phyloP scores from a whole-genome alignment of 2,797 vertebrate species.

The Cryptoblepharus egeriae region DNA sequence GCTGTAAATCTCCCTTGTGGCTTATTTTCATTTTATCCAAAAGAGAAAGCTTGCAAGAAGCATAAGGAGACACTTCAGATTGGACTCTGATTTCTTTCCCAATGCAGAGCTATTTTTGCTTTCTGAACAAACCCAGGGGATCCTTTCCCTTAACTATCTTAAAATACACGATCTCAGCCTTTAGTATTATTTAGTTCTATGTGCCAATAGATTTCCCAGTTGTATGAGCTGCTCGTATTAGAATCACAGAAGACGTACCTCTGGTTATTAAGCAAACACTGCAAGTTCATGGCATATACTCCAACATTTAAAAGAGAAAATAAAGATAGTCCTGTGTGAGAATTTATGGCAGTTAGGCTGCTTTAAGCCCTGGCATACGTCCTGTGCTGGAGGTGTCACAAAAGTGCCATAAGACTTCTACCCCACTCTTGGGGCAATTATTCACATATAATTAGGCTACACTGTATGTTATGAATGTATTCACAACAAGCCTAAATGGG shows the following conservation, averaged over 20 bases:
- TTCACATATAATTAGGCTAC: too few relatives aligned
- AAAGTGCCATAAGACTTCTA: too few relatives aligned
- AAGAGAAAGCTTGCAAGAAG: constrained; percentile 23
- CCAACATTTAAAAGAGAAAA: neutral
- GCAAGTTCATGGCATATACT: neutral
- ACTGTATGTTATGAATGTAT: too few relatives aligned
- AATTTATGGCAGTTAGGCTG: neutral
- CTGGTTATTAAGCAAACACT: neutral
- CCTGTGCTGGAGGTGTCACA: too few relatives aligned
- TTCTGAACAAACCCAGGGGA: neutral
- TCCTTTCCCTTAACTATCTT: constrained; percentile 31
- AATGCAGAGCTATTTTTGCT: constrained; percentile 1
- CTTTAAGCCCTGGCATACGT: too few relatives aligned
- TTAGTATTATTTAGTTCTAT: neutral
- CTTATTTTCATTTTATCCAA: constrained; percentile 38
- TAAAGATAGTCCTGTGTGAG: too few relatives aligned
- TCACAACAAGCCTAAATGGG: too few relatives aligned
- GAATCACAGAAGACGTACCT: constrained; percentile 2
- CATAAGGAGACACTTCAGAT: constrained; percentile 34
- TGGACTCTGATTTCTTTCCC: constrained; percentile 24
- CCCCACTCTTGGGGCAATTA: too few relatives aligned
- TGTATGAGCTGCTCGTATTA: neutral
- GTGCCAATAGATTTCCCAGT: neutral
- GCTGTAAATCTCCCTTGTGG: constrained; percentile 26
- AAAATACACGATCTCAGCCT: neutral